These are phyloP conservation scores for Manduca sexta DNA, from an alignment of 1,140 invertebrate species.

Conservation along the genomic window DNA sequence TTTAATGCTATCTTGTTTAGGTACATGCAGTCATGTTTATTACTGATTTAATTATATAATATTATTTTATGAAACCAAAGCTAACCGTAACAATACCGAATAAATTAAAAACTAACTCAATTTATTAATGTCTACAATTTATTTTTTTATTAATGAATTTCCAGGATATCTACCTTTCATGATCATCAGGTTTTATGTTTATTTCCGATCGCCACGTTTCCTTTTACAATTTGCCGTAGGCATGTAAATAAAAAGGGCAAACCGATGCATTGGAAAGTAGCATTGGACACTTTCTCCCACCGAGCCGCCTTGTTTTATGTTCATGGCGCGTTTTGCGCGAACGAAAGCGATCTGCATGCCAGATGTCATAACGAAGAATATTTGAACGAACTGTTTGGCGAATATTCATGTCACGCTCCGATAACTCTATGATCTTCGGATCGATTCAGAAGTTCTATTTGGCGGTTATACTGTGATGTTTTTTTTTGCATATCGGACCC, in stretches of 20 bases:
- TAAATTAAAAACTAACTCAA: no score
- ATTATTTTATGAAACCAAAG: no score
- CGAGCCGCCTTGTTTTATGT: slow-evolving; percentile 17
- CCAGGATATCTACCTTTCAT: no score
- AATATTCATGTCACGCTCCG: neutral
- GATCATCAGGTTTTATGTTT: no score
- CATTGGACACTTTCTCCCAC: slow-evolving; percentile 21
- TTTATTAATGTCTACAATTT: no score
- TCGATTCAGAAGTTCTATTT: neutral
- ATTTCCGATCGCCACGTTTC: no score
- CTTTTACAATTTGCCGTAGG: no score
- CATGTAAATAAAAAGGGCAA: neutral
- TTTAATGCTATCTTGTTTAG: no score
- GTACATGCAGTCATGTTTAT: no score
- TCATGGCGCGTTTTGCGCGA: slow-evolving; percentile 19
- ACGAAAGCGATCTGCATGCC: slow-evolving; percentile 22
- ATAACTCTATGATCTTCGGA: neutral
- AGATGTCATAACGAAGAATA: neutral
- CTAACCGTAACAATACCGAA: no score
- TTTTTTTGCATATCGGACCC: neutral
- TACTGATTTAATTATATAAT: no score
- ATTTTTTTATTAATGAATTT: no score
- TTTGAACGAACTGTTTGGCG: neutral
- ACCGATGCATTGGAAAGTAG: slow-evolving; percentile 25
- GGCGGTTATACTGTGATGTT: neutral